Conservation (phyloP, 64 coral and sea anemone species). For the Catalaphyllia jardinei region DNA sequence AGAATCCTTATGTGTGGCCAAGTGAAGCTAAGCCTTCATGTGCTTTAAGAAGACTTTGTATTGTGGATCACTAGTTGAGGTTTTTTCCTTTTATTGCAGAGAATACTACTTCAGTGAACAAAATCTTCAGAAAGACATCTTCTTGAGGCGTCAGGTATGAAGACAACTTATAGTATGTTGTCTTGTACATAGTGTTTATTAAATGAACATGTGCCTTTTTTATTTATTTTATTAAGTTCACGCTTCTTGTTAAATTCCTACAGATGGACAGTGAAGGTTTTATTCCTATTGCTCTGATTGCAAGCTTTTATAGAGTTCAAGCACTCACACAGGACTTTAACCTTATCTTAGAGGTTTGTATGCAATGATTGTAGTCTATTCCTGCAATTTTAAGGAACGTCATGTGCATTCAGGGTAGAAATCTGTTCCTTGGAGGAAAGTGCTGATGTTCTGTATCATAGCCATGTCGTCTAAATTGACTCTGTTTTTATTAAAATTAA, state of each 20-base stretch:
- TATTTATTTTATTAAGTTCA: not conserved
- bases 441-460: too few species aligned
- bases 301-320: constrained; percentile 99
- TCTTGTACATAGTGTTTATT: not conserved
- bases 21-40: too few species aligned
- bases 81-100: constrained; percentile 52
- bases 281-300: constrained; percentile 89
- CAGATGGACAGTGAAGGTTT: constrained; percentile 96
- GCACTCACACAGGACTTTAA: constrained; percentile 91
- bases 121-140: constrained; percentile 91
- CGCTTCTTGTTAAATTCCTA: not conserved
- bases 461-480: too few species aligned
- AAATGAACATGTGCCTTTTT: too few species aligned
- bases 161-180: not conserved
- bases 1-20: too few species aligned
- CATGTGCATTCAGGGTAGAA: too few species aligned
- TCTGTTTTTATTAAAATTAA: too few species aligned
- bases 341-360: constrained; percentile 82
- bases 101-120: constrained; percentile 99
- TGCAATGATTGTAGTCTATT: not conserved
- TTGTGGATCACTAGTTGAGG: not conserved
- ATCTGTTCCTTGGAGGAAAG: too few species aligned
- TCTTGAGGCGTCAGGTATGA: constrained; percentile 94
- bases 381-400: too few species aligned
- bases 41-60: too few species aligned